Evolutionary conservation across 2,888 invertebrate species (phyloP), one percentile per base, ranked within the genome.

Genomic region (Trissoscelio sp.): DNA sequence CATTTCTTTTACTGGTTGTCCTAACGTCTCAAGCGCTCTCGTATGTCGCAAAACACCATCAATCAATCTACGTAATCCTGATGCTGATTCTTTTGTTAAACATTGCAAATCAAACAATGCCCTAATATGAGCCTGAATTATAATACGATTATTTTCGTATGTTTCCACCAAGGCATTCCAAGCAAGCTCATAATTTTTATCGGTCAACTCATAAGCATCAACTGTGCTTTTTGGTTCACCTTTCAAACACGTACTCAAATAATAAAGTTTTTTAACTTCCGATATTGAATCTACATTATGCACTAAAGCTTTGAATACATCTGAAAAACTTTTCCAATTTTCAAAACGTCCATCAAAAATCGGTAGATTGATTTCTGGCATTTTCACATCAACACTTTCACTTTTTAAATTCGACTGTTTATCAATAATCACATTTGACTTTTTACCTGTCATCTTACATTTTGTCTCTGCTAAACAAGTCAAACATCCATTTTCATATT

Each of bases 121-220:
- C 11, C 11, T 24, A 5, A 62, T 28, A 28, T 62, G 60, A 12
- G 11, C 44, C n/a, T 62, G 44, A 16, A 62, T 28, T 7, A 46
- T 62, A 6, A 62, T 62, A 11, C 60, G 14, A 4, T 62, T n/a
- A 11, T 44, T 62, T 3, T 62, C 44, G 22, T 62, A 62, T 1
- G 28, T 3, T 1, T 62, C 28, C 5, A 22, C 44, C 3, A 58
- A 20, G 12, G 22, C 11, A 11, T 37, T 22, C 58, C 58, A 58
- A 18, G 58, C 58, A 4, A 58, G 22, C 0, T 20, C 3, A 18
- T 12, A 58, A 24, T 58, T 58, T n/a, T n/a, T n/a, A n/a, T n/a
- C n/a, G n/a, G n/a, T n/a, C n/a, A n/a, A n/a, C n/a, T n/a, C n/a
- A n/a, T n/a, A n/a, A n/a, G n/a, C n/a, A n/a, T n/a, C n/a, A n/a